Evolutionary conservation across 2,888 invertebrate genomes (phyloP).

Genomic region (Camponotus fellah): DNA sequence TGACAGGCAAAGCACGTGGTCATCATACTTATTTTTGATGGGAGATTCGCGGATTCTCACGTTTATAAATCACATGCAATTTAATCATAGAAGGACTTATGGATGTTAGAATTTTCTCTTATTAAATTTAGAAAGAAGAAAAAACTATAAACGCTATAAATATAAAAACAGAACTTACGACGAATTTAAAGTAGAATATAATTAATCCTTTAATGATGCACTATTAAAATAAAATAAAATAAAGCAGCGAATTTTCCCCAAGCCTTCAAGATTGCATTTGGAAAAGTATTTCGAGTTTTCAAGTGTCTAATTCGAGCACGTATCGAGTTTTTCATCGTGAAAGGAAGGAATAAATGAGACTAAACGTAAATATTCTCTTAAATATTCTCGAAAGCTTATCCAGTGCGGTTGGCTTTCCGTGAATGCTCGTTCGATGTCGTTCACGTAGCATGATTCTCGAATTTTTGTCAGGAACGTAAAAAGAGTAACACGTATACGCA

Average conservation of each 20-base stretch:
- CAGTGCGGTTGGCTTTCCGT: conserved; percentile 24
- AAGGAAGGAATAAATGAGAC: background rate
- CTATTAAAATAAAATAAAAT: background rate
- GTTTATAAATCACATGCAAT: no score
- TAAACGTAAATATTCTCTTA: background rate
- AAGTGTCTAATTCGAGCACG: no score
- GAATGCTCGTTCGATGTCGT: conserved; percentile 51
- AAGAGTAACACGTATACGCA: conserved; percentile 31
- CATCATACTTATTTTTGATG: no score
- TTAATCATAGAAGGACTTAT: no score
- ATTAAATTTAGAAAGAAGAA: background rate
- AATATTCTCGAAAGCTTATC: conserved; percentile 28
- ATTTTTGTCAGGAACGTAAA: conserved; percentile 34
- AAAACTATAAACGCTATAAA: background rate
- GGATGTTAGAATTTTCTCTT: background rate
- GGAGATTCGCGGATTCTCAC: no score
- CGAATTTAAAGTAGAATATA: background rate
- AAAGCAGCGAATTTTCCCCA: background rate
- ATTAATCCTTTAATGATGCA: background rate
- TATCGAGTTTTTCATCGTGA: background rate
- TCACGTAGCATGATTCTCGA: conserved; percentile 43
- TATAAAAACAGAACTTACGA: background rate
- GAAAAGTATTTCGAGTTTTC: no score
- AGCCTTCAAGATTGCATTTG: background rate
- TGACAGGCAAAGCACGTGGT: no score